Evolutionary conservation across 1,140 invertebrate genomes (phyloP), one percentile per base, ranked within the genome.

Genomic region (Scaptomyza hsui): DNA sequence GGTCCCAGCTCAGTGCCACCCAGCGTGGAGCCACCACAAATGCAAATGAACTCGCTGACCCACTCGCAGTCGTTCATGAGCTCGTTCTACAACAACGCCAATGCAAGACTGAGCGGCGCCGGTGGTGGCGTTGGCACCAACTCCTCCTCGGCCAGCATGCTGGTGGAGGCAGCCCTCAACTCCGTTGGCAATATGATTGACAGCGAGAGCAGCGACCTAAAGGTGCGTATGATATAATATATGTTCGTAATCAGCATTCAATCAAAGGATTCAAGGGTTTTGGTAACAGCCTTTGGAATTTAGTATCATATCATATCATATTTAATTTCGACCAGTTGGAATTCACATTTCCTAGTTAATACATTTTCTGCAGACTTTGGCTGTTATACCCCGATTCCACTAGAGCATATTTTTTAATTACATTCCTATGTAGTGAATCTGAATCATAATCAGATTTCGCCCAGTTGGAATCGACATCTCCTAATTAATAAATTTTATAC

Each of bases 131-230:
- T 57, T 5, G 67, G 53, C 24, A 81, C 75, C 5, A 70, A 75
- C 48, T 90, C 90, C 9, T 85, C 90, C 3, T 91, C 91, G 51
- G 91, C 91, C 60, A 91, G 90, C 71, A 91, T 91, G 89, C 74
- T 91, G 18, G 91, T 91, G 13, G 91, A 91, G 70, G 91, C 91
- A 41, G 91, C 91, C 16, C 73, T 91, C 35, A 91, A 90, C 70
- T 91, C 91, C 45, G 91, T 91, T 70, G 90, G 91, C 60, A 91
- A 89, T 75, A 91, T 91, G 82, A 91, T 91, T 70, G 90, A 91
- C 71, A 89, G 74, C 78, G 90, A 90, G 69, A 89, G 82, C 69
- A 85, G 62, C 61, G 90, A 91, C 62, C 60, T 91, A 3, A 91
- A 91, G 79, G 85, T 90, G 37, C 18, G 62, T 73, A 9, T 4